Evolutionary conservation across 2,888 invertebrate genomes (phyloP).

Genomic region (Drosophila anomalipes): DNA sequence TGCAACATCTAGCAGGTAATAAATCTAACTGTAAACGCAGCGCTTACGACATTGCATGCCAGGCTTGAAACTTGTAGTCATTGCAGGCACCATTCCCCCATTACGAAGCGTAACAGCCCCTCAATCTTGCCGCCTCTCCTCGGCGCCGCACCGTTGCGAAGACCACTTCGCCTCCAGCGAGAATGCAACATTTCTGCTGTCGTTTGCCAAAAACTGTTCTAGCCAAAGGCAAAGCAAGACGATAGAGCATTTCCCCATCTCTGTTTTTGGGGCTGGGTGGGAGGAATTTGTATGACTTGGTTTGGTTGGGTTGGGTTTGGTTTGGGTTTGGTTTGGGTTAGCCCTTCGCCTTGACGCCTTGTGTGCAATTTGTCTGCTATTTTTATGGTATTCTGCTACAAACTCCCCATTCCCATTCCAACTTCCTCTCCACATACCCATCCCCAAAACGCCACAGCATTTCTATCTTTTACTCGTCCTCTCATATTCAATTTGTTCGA

Average conservation of each 20-base stretch:
- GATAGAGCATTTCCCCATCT: conserved; percentile 17
- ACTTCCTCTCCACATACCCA: background rate
- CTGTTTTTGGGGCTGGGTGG: background rate
- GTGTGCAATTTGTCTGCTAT: conserved; percentile 78
- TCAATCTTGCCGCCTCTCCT: conserved; percentile 14
- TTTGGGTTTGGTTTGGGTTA: background rate
- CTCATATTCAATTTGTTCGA: conserved; percentile 77
- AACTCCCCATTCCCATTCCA: background rate
- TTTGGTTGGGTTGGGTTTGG: background rate
- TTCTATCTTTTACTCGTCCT: conserved; percentile 8
- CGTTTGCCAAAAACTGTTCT: conserved; percentile 73
- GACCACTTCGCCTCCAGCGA: conserved; percentile 30
- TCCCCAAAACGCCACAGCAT: background rate
- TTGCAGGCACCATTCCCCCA: conserved; percentile 59
- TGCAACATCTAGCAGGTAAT: conserved; percentile 81
- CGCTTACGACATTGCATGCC: conserved; percentile 76
- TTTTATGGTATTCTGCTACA: conserved; percentile 56
- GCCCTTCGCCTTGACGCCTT: conserved; percentile 57
- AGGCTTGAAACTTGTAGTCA: conserved; percentile 75
- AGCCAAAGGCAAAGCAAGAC: conserved; percentile 46
- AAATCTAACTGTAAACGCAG: conserved; percentile 79
- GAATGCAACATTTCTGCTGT: conserved; percentile 72
- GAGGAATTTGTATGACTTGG: background rate
- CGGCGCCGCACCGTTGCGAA: conserved; percentile 6
- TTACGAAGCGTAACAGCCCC: conserved; percentile 34